Percentiles rank a stretch among this genome's conserved stretches.
phyloP scores from a whole-genome alignment of 2,797 vertebrate species.

The Vireo griseus region DNA sequence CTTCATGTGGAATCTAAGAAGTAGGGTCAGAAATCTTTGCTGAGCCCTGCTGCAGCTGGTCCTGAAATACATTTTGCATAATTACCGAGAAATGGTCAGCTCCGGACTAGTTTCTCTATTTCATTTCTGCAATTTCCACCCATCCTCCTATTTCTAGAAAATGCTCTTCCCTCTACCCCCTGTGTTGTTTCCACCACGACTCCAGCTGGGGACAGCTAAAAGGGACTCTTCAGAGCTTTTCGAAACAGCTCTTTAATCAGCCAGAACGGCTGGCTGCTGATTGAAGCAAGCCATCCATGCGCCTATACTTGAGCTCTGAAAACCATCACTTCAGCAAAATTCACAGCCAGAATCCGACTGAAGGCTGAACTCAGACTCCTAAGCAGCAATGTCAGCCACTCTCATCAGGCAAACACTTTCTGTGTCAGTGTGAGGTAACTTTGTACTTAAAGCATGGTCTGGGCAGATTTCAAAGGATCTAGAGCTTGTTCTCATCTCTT shows the following conservation, averaged over 20 bases:
- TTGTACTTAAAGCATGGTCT: background rate
- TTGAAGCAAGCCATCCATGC: conserved; percentile 36
- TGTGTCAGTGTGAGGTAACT: background rate
- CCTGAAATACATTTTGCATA: background rate
- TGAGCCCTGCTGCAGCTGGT: background rate
- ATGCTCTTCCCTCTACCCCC: background rate
- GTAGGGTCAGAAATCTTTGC: background rate
- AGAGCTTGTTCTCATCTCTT: background rate
- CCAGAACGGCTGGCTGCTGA: conserved; percentile 17
- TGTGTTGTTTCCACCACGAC: background rate
- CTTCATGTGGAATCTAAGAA: background rate
- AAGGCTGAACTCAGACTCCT: background rate
- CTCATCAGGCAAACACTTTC: background rate
- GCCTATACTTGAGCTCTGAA: background rate
- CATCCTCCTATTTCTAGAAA: conserved; percentile 18
- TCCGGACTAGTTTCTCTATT: background rate
- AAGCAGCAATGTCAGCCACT: background rate
- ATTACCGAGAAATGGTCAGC: background rate
- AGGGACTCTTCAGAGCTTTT: conserved; percentile 34
- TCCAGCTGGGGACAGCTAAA: conserved; percentile 27
- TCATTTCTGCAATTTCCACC: background rate
- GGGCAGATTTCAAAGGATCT: background rate
- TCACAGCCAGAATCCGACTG: background rate
- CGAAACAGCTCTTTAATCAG: conserved; percentile 33
- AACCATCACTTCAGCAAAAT: conserved; percentile 34